These are phyloP conservation scores for Melikaiella ostensackeni DNA, from an alignment of 2,888 invertebrate species.

Conservation along the genomic window DNA sequence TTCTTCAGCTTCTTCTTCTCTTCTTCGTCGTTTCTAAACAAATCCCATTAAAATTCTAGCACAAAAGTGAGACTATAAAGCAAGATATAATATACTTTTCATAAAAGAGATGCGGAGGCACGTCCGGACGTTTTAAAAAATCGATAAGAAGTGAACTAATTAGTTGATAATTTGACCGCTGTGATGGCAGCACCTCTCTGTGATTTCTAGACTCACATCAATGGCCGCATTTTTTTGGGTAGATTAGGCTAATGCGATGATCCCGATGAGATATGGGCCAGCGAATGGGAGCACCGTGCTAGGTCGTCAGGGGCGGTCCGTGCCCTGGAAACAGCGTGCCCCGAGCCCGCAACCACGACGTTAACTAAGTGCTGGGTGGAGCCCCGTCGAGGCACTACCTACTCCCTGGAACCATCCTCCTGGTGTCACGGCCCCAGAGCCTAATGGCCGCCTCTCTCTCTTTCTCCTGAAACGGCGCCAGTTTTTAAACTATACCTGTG, in stretches of 20 bases:
- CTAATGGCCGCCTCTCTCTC: conserved; percentile 71
- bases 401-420: conserved; percentile 75
- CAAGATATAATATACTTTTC: background rate
- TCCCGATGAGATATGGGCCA: conserved; percentile 76
- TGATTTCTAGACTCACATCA: conserved; percentile 69
- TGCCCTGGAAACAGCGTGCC: conserved; percentile 82
- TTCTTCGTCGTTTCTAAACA: background rate
- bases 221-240: conserved; percentile 75
- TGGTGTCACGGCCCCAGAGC: conserved; percentile 58
- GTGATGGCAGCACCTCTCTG: conserved; percentile 74
- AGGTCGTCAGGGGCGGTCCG: conserved; percentile 78
- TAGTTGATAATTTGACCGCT: conserved; percentile 66
- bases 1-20: background rate
- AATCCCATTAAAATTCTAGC: background rate
- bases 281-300: conserved; percentile 77
- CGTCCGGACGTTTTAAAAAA: conserved; percentile 62
- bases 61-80: background rate
- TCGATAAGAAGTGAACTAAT: conserved; percentile 67
- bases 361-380: conserved; percentile 80
- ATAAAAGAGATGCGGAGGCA: conserved; percentile 24
- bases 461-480: conserved; percentile 47
- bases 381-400: conserved; percentile 77
- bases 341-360: conserved; percentile 76
- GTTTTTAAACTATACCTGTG: conserved; percentile 4
- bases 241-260: conserved; percentile 76